phyloP scores from a whole-genome alignment of 2,888 invertebrate species.

The Tupiocoris notatus region DNA sequence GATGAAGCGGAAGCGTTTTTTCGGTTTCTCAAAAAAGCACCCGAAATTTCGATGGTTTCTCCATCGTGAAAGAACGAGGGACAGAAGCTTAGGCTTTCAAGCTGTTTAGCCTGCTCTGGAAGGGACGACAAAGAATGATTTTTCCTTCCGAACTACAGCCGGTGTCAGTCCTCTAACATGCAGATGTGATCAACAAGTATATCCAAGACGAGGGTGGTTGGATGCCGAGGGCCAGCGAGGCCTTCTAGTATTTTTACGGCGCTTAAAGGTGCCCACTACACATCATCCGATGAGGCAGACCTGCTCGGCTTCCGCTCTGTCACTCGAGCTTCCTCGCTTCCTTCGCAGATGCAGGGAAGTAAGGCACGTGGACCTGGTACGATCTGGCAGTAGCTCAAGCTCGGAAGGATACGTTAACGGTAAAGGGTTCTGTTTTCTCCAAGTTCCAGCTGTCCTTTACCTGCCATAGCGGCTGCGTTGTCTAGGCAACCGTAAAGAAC shows the following conservation, averaged over 20 bases:
- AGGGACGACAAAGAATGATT: background rate
- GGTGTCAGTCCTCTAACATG: slow-evolving; percentile 8
- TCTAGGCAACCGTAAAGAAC: background rate
- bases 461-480: background rate
- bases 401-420: background rate
- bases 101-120: background rate
- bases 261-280: background rate
- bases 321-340: slow-evolving; percentile 5
- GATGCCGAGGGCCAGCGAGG: background rate
- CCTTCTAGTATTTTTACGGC: background rate
- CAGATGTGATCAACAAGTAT: slow-evolving; percentile 11
- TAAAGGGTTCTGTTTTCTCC: slow-evolving; percentile 13
- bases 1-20: background rate
- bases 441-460: slow-evolving; percentile 5
- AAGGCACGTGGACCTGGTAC: slow-evolving; percentile 5
- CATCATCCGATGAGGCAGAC: no score
- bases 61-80: background rate
- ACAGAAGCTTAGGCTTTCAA: background rate
- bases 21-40: background rate
- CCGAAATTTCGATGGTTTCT: background rate
- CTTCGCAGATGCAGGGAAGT: background rate
- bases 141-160: slow-evolving; percentile 1
- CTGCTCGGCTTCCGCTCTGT: background rate
- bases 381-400: background rate
- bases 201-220: background rate